A percentile compares a stretch with the other conserved stretches of the same genome.
phyloP scores from a whole-genome alignment of 2,113 vertebrate species.

The Nibea coibor region DNA sequence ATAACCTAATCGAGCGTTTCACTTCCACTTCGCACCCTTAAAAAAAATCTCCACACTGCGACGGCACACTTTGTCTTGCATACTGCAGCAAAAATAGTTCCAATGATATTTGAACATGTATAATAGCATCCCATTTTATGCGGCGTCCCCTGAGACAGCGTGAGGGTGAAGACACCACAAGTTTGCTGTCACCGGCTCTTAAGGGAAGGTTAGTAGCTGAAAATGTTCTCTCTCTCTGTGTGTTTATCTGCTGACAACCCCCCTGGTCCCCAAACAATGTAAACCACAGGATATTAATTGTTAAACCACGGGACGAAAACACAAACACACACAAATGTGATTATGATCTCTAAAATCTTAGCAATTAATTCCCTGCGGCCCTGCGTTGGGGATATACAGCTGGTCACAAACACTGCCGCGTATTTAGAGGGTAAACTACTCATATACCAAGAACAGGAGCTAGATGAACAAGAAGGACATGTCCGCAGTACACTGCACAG shows the following conservation, averaged over 20 bases:
- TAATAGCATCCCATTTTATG: constrained; percentile 13
- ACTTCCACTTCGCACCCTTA: neutral
- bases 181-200: constrained; percentile 1
- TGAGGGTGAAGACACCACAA: constrained; percentile 1
- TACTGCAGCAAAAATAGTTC: constrained; percentile 23
- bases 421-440: neutral
- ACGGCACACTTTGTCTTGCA: neutral
- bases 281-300: constrained; percentile 51
- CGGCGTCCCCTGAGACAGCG: constrained; percentile 14
- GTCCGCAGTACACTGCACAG: neutral
- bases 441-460: neutral
- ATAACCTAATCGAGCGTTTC: constrained; percentile 11
- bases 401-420: neutral
- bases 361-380: neutral
- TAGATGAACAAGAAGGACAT: neutral
- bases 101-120: neutral
- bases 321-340: constrained; percentile 27
- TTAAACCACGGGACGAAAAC: constrained; percentile 32
- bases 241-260: constrained; percentile 15
- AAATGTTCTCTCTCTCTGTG: neutral
- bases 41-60: neutral
- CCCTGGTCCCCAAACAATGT: constrained; percentile 3
- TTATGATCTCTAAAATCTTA: constrained; percentile 25
- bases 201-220: constrained; percentile 27
- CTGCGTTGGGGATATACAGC: neutral